A percentile compares a stretch with the other conserved stretches of the same genome.
Conservation (phyloP, 1,140 invertebrate genomes). For the Bombus vancouverensis region DNA sequence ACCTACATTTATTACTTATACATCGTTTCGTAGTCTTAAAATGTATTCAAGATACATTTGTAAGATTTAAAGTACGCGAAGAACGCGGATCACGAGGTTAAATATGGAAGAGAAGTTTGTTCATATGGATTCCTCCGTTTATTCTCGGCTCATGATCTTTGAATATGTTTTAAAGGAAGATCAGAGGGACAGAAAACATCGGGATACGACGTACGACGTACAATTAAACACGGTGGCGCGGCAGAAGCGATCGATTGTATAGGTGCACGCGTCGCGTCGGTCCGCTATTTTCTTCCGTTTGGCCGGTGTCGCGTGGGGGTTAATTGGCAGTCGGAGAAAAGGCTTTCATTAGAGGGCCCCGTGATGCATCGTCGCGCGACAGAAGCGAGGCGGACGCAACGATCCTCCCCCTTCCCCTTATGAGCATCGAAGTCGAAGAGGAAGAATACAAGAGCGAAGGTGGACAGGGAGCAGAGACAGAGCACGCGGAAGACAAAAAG, state of each 20-base stretch:
- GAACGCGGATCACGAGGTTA: not conserved
- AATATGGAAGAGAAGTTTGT: not conserved
- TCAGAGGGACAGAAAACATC: too few species aligned
- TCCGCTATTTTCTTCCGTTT: conserved; percentile 2
- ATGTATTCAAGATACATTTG: not conserved
- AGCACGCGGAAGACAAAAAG: conserved; percentile 12
- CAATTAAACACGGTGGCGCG: conserved; percentile 24
- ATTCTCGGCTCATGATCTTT: not conserved
- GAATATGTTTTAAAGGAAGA: not conserved
- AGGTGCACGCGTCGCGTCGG: not conserved
- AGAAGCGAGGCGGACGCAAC: conserved; percentile 43
- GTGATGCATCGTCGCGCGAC: conserved; percentile 49
- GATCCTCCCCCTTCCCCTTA: conserved; percentile 9
- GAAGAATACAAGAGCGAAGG: conserved; percentile 8
- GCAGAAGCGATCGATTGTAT: not conserved
- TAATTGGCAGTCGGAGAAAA: conserved; percentile 58
- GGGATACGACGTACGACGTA: not conserved
- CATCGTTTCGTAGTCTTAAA: too few species aligned
- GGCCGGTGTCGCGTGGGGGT: conserved; percentile 57
- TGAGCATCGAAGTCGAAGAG: conserved; percentile 19
- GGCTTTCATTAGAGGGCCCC: conserved; percentile 61
- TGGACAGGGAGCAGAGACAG: not conserved
- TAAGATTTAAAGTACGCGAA: not conserved
- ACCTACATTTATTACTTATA: not conserved
- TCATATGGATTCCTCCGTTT: not conserved